Evolutionary conservation across 2,113 vertebrate species (phyloP).

Genomic region (Nyctereutes procyonoides): DNA sequence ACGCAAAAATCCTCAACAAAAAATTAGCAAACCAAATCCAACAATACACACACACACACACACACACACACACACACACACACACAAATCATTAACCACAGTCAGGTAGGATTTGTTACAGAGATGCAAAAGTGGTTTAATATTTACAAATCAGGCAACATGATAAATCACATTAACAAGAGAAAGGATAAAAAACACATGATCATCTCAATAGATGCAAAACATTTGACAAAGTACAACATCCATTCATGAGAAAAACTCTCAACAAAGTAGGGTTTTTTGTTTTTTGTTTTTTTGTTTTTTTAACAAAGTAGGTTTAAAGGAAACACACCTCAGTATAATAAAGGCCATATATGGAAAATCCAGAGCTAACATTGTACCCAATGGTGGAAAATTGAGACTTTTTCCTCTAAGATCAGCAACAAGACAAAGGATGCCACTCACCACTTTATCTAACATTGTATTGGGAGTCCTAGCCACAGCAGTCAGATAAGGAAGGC

Average conservation of each 20-base stretch:
- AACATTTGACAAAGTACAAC: background rate
- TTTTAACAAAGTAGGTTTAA: background rate
- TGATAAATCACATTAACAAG: background rate
- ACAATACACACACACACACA: too few species aligned
- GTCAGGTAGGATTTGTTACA: background rate
- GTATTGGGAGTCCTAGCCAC: background rate
- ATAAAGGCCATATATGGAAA: background rate
- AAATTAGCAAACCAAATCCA: background rate
- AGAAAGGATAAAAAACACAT: background rate
- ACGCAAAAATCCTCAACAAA: background rate
- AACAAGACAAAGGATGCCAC: background rate
- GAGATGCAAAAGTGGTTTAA: background rate
- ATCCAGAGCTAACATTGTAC: background rate
- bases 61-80: too few species aligned
- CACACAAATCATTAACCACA: background rate
- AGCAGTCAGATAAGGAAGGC: background rate
- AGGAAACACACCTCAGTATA: background rate
- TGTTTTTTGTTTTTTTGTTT: too few species aligned
- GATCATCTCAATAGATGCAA: background rate
- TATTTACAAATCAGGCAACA: background rate
- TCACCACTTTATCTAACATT: background rate
- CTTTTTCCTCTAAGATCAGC: background rate
- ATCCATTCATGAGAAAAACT: background rate
- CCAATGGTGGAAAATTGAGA: background rate
- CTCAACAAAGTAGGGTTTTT: background rate